These are phyloP conservation scores for Caenorhabditis sp. DNA, from an alignment of 2,888 invertebrate species.

Conservation along the genomic window DNA sequence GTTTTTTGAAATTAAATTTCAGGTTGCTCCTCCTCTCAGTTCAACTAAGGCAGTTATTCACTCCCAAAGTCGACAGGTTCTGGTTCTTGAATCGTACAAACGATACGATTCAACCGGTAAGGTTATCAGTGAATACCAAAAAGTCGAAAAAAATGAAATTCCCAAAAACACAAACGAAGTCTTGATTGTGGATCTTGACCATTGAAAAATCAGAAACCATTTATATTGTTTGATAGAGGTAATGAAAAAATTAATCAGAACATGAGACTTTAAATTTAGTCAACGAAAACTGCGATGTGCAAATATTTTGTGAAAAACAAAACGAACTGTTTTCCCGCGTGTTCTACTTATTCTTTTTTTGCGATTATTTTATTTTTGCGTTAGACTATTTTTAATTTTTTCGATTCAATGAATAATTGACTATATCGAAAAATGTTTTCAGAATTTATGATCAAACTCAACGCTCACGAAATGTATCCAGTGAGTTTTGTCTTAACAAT, in stretches of 20 bases:
- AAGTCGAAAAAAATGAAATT: neutral
- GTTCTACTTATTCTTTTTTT: too few relatives aligned
- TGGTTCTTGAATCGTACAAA: neutral
- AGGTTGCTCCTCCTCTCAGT: too few relatives aligned
- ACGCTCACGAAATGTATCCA: conserved; percentile 24
- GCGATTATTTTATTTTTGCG: neutral
- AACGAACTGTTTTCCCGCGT: too few relatives aligned
- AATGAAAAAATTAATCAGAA: too few relatives aligned
- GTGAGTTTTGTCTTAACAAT: neutral
- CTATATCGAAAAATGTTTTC: conserved; percentile 17
- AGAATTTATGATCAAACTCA: conserved; percentile 23
- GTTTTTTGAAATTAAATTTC: neutral
- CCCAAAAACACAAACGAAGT: neutral
- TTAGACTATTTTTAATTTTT: neutral
- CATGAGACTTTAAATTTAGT: too few relatives aligned
- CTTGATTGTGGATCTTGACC: neutral
- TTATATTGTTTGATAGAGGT: too few relatives aligned
- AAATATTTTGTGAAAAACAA: too few relatives aligned
- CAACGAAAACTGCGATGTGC: too few relatives aligned
- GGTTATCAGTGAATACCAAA: neutral
- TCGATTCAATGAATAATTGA: neutral
- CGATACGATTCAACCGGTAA: neutral
- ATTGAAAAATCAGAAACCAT: neutral
- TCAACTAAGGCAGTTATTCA: too few relatives aligned
- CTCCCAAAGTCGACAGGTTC: neutral